A percentile compares a stretch with the other conserved stretches of the same genome.
Conservation (phyloP, 35 echinoderm and acorn worm genomes). For the Strongylocentrotus purpuratus region DNA sequence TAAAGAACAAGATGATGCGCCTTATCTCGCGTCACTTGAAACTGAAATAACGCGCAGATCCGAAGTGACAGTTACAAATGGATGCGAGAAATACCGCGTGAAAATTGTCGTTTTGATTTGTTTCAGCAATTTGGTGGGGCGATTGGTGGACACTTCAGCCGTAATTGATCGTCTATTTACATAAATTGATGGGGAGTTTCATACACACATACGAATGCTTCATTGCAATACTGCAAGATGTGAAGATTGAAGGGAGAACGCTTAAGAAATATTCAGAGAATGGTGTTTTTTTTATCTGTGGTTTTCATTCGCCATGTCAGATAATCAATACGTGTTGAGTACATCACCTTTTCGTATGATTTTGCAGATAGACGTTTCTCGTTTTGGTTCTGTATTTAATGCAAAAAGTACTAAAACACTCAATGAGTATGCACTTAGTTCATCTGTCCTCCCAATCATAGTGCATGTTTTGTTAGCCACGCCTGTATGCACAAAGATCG, state of each 20-base stretch:
- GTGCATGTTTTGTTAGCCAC: not conserved
- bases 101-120: constrained; percentile 13
- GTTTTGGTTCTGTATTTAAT: not conserved
- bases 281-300: not conserved
- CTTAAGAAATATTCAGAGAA: not conserved
- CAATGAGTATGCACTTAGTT: not conserved
- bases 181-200: constrained; percentile 2
- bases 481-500: not conserved
- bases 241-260: not conserved
- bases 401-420: not conserved
- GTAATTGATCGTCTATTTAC: constrained; percentile 30
- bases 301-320: not conserved
- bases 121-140: not conserved
- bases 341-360: not conserved
- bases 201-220: not conserved
- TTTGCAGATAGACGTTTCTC: not conserved
- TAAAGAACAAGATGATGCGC: not conserved
- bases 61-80: constrained; percentile 20
- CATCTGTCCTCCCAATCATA: not conserved
- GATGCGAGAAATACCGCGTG: constrained; percentile 16
- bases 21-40: constrained; percentile 2
- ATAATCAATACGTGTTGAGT: not conserved
- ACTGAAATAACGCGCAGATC: not conserved
- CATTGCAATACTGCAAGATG: not conserved
- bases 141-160: constrained; percentile 33